phyloP scores from a whole-genome alignment of 1,140 invertebrate genomes.

The Dendrolimus kikuchii region DNA sequence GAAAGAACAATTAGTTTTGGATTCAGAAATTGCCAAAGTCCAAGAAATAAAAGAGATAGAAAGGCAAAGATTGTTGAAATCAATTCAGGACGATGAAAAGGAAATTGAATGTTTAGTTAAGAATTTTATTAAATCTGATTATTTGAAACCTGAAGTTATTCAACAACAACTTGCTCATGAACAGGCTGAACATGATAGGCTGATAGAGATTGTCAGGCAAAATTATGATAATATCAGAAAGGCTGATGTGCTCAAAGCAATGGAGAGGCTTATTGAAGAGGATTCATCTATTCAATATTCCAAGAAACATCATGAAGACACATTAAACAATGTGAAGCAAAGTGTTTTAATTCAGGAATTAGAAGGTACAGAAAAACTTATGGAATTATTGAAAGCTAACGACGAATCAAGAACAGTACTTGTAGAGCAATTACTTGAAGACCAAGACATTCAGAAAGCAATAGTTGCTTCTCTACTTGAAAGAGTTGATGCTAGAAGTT shows the following conservation, averaged over 20 bases:
- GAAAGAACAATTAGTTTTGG: conserved; percentile 76
- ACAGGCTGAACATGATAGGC: conserved; percentile 74
- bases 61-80: conserved; percentile 73
- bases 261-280: conserved; percentile 78
- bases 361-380: conserved; percentile 73
- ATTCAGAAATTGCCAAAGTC: conserved; percentile 77
- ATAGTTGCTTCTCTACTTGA: conserved; percentile 82
- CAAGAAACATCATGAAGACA: conserved; percentile 74
- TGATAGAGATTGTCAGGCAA: conserved; percentile 72
- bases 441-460: conserved; percentile 82
- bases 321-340: conserved; percentile 73
- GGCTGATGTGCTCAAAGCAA: conserved; percentile 74
- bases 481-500: conserved; percentile 81
- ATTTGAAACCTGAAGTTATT: conserved; percentile 73
- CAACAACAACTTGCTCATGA: conserved; percentile 77
- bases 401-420: conserved; percentile 74
- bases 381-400: conserved; percentile 75
- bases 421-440: conserved; percentile 74
- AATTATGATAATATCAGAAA: conserved; percentile 70
- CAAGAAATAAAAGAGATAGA: conserved; percentile 78
- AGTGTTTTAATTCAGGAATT: conserved; percentile 70
- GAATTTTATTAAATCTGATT: conserved; percentile 75
- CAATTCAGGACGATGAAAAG: conserved; percentile 75
- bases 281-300: conserved; percentile 74
- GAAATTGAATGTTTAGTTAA: conserved; percentile 77